Conservation (phyloP, 2,888 invertebrate species). For the Sycophila texana region DNA sequence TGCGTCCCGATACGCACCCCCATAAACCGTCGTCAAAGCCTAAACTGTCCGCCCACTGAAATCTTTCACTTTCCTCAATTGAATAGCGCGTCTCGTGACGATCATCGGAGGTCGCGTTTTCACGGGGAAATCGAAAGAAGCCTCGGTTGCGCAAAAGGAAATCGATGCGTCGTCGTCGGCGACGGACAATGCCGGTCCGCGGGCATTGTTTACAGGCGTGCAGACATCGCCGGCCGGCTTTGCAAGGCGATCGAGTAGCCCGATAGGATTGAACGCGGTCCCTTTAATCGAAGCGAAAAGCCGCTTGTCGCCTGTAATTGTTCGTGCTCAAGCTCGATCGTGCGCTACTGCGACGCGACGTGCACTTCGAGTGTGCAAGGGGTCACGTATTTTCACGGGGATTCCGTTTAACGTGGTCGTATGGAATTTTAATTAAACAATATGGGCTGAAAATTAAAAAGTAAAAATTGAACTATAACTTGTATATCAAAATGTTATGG, state of each 20-base stretch:
- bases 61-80: no score
- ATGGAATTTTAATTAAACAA: no score
- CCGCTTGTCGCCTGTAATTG: slow-evolving; percentile 24
- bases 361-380: background rate
- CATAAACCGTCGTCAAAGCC: no score
- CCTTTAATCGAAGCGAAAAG: slow-evolving; percentile 46
- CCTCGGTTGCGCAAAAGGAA: slow-evolving; percentile 14
- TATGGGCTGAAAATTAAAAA: no score
- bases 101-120: no score
- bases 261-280: slow-evolving; percentile 49
- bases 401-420: background rate
- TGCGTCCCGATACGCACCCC: no score
- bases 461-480: no score
- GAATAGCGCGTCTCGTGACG: no score
- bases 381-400: slow-evolving; percentile 10
- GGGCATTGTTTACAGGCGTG: slow-evolving; percentile 40
- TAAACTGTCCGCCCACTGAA: no score
- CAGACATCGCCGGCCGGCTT: slow-evolving; percentile 16
- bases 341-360: background rate
- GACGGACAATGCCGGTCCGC: background rate
- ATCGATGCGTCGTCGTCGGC: slow-evolving; percentile 1
- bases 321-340: slow-evolving; percentile 15
- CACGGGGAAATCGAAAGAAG: no score
- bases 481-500: no score
- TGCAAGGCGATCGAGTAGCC: slow-evolving; percentile 30